These are phyloP conservation scores for Hymenochirus boettgeri DNA, from an alignment of 2,113 vertebrate species.

Conservation along the genomic window DNA sequence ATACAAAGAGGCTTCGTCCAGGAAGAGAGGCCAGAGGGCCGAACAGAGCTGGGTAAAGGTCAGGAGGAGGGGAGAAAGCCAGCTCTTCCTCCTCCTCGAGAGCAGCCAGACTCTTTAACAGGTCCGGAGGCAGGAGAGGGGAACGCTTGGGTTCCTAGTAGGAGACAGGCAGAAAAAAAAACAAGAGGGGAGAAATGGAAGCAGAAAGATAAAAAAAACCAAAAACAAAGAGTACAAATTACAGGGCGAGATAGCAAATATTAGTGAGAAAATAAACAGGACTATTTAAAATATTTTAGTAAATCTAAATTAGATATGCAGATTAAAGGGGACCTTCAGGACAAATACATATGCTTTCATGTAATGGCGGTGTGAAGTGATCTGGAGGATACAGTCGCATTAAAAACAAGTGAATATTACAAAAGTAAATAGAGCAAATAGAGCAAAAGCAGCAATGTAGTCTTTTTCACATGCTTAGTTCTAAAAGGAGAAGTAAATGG, in stretches of 20 bases:
- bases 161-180: slow-evolving; percentile 69
- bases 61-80: slow-evolving; percentile 95
- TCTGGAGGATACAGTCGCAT: too few species aligned
- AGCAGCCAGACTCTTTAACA: slow-evolving; percentile 98
- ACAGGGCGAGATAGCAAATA: slow-evolving; percentile 24
- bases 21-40: slow-evolving; percentile 93
- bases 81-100: slow-evolving; percentile 98
- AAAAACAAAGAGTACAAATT: slow-evolving; percentile 11
- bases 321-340: too few species aligned
- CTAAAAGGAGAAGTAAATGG: too few species aligned
- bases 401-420: too few species aligned
- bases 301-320: too few species aligned
- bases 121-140: slow-evolving; percentile 98
- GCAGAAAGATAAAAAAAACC: slow-evolving; percentile 20
- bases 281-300: too few species aligned
- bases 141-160: slow-evolving; percentile 96
- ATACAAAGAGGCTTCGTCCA: slow-evolving; percentile 98
- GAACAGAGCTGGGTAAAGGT: slow-evolving; percentile 96
- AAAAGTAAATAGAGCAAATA: too few species aligned
- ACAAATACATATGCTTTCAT: too few species aligned
- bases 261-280: not conserved
- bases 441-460: too few species aligned
- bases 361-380: too few species aligned
- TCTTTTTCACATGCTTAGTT: too few species aligned
- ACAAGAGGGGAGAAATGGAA: slow-evolving; percentile 53